Evolutionary conservation across 2,888 invertebrate species (phyloP).

Genomic region (Drosophila infuscata): DNA sequence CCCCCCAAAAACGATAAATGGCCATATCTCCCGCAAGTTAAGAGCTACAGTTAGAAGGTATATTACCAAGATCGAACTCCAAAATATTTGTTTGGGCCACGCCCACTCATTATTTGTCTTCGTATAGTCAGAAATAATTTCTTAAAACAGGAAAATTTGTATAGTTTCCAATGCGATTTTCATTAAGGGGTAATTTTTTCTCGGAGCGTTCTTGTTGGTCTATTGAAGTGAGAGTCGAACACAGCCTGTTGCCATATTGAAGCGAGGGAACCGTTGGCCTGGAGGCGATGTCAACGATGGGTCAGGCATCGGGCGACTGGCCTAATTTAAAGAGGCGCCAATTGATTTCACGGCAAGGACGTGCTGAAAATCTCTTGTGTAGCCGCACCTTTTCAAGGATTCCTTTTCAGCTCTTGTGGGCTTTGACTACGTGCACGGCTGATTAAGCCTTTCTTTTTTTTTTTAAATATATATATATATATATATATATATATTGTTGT

Average conservation of each 20-base stretch:
- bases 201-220: not conserved
- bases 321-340: conserved; percentile 48
- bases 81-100: no score
- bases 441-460: conserved; percentile 19
- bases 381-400: conserved; percentile 24
- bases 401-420: conserved; percentile 20
- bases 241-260: not conserved
- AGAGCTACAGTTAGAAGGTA: no score
- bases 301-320: conserved; percentile 12
- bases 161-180: not conserved
- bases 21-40: no score
- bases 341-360: conserved; percentile 63
- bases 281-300: conserved; percentile 13
- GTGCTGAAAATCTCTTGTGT: conserved; percentile 49
- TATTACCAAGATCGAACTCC: no score
- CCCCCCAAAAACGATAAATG: no score
- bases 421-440: conserved; percentile 50
- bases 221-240: not conserved
- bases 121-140: not conserved
- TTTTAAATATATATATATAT: not conserved
- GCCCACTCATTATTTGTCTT: not conserved
- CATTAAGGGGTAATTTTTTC: not conserved
- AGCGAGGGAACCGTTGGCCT: not conserved
- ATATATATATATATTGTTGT: not conserved
- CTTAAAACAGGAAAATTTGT: not conserved